A percentile compares a stretch with the other conserved stretches of the same genome.
Conservation (phyloP, 2,888 invertebrate genomes). For the Sycophila texana region DNA sequence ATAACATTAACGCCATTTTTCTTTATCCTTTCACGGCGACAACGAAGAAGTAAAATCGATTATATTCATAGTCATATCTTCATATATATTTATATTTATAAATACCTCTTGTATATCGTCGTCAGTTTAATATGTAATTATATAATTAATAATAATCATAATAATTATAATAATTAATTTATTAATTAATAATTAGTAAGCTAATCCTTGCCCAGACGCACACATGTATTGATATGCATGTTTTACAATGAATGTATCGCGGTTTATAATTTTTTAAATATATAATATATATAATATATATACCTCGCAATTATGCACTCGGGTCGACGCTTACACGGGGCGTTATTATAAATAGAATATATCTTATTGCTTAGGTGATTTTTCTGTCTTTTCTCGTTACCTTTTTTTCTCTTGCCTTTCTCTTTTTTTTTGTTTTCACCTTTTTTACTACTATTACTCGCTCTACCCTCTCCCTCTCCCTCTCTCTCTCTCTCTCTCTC, state of each 20-base stretch:
- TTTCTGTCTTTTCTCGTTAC: slow-evolving; percentile 19
- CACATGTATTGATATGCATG: slow-evolving; percentile 73
- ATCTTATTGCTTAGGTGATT: slow-evolving; percentile 58
- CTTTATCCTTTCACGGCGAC: slow-evolving; percentile 59
- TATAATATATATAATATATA: slow-evolving; percentile 58
- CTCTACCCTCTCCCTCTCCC: slow-evolving; percentile 1
- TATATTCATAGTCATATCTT: slow-evolving; percentile 60
- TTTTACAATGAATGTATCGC: slow-evolving; percentile 63
- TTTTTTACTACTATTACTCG: slow-evolving; percentile 35
- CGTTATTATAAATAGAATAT: slow-evolving; percentile 58
- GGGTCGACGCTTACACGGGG: slow-evolving; percentile 58
- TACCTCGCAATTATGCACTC: slow-evolving; percentile 57
- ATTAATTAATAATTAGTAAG: slow-evolving; percentile 65
- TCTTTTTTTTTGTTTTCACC: slow-evolving; percentile 49
- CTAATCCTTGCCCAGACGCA: slow-evolving; percentile 75
- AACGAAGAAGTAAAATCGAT: slow-evolving; percentile 70
- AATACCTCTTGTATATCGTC: slow-evolving; percentile 49
- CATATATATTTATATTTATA: slow-evolving; percentile 59
- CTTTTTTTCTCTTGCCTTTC: slow-evolving; percentile 52
- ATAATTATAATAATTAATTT: slow-evolving; percentile 58
- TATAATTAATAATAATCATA: slow-evolving; percentile 55
- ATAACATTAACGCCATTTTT: slow-evolving; percentile 72
- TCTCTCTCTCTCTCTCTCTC: slow-evolving; percentile 17
- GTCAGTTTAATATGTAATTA: slow-evolving; percentile 47
- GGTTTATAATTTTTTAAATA: slow-evolving; percentile 56